Conservation (phyloP, 2,113 vertebrate species). For the Mormyrus lacerda region DNA sequence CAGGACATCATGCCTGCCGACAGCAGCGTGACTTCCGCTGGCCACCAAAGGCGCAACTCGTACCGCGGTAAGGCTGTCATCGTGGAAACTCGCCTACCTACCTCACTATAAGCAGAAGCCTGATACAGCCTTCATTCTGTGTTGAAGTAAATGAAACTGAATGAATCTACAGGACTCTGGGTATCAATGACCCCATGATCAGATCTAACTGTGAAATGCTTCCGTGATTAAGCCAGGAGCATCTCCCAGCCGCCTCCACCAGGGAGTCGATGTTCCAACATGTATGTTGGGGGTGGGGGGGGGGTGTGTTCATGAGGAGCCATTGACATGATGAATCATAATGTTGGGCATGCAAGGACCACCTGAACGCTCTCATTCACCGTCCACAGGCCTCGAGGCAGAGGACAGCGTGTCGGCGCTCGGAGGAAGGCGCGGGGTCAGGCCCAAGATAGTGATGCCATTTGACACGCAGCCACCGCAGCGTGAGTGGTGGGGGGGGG, state of each 20-base stretch:
- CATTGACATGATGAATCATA: neutral
- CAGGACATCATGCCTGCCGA: conserved; percentile 91
- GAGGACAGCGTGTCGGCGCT: conserved; percentile 95
- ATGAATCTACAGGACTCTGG: neutral
- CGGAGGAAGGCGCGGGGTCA: conserved; percentile 87
- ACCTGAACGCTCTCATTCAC: neutral
- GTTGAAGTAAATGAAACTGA: neutral
- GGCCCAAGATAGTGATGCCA: conserved; percentile 99
- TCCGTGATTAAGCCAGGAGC: neutral
- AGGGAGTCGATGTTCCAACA: neutral
- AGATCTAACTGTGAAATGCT: neutral
- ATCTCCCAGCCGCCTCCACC: neutral
- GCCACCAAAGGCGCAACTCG: conserved; percentile 87
- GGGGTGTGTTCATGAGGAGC: neutral
- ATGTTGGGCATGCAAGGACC: neutral
- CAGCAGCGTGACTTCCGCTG: conserved; percentile 75
- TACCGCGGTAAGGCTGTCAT: conserved; percentile 71
- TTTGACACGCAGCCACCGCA: conserved; percentile 97
- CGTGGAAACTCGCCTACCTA: neutral
- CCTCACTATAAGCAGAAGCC: neutral
- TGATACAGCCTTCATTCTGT: neutral
- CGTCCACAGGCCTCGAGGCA: conserved; percentile 80
- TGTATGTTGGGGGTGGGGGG: neutral
- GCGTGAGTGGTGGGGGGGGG: too few species aligned
- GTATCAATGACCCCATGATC: neutral